phyloP scores from a whole-genome alignment of 2,797 vertebrate species.

The Macroramphosus scolopax region DNA sequence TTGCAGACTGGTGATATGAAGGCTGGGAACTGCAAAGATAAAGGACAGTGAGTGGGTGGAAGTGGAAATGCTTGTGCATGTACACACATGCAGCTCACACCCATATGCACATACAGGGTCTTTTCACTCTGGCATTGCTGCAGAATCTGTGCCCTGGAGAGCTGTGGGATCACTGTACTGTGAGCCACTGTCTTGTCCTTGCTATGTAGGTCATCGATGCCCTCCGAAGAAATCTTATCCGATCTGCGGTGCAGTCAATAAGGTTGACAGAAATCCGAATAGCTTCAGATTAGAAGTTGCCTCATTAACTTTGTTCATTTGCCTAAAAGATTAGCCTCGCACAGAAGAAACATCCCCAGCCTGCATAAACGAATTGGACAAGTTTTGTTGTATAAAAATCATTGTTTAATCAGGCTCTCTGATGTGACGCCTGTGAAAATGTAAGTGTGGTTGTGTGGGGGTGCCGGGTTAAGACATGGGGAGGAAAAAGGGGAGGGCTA shows the following conservation, averaged over 20 bases:
- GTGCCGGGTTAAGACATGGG: conserved; percentile 34
- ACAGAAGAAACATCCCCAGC: conserved; percentile 17
- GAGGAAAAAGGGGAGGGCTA: conserved; percentile 17
- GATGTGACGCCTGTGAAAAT: conserved; percentile 34
- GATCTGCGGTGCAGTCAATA: conserved; percentile 71
- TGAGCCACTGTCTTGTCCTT: conserved; percentile 70
- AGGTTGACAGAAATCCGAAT: conserved; percentile 70
- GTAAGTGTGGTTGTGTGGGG: not conserved
- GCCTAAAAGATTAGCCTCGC: conserved; percentile 69
- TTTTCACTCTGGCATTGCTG: conserved; percentile 37
- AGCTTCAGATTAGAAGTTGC: conserved; percentile 67
- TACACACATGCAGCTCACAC: not conserved
- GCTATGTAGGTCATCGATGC: conserved; percentile 72
- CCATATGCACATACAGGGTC: conserved; percentile 22
- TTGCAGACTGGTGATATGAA: conserved; percentile 64
- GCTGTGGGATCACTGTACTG: conserved; percentile 55
- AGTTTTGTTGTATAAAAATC: conserved; percentile 21
- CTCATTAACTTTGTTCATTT: conserved; percentile 72
- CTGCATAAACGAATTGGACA: conserved; percentile 27
- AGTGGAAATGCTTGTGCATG: conserved; percentile 23
- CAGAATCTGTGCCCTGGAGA: conserved; percentile 64
- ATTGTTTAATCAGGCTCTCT: conserved; percentile 37
- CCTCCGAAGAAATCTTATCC: conserved; percentile 69
- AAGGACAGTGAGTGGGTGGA: conserved; percentile 54
- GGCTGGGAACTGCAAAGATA: conserved; percentile 44